Evolutionary conservation across 2,797 vertebrate species (phyloP), one percentile per base, ranked within the genome.

Genomic region (Etheostoma nigrum): DNA sequence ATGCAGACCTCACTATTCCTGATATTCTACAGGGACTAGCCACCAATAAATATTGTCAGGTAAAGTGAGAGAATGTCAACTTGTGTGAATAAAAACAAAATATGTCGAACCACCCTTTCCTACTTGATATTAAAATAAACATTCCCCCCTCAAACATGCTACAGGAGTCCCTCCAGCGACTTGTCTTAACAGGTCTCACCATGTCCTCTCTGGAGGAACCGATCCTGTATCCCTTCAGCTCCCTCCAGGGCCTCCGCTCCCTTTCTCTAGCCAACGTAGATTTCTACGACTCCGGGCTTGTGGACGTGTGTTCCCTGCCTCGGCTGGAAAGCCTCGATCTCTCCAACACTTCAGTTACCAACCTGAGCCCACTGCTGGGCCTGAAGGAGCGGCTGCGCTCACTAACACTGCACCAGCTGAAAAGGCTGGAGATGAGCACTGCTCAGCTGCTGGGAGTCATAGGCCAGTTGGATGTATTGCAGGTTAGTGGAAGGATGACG

Each of bases 351-450:
- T 99, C 98, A 0, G 96, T 99, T 63, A 99, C 98, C 69, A 98
- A 99, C 90, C 96, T 99, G 84, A 96, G 93, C 3, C 97, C 97
- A 0, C 94, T 99, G 68, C 94, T 99, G 81, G 95, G 96, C 76
- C 96, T 98, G 86, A 97, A 96, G 84, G 95, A 96, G 81, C 91
- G 95, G 6, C 96, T 99, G 80, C 98, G 98, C 79, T 99, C 97
- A 11, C 94, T 99, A 40, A 99, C 98, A n/a, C 96, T 99, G 93
- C 97, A 99, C 90, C 98, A 99, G 93, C 93, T 99, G 86, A 99
- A 99, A 94, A 97, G 98, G 91, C 95, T 99, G 92, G 98, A 99
- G 95, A 99, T 99, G 98, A 99, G 96, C 76, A 98, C 97, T 0
- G 96, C 96, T 16, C 98, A 99, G 89, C 95, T 99, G 80, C 90